These are phyloP conservation scores for Parasteatoda lunata DNA, from an alignment of 2,888 invertebrate genomes.

Conservation along the genomic window DNA sequence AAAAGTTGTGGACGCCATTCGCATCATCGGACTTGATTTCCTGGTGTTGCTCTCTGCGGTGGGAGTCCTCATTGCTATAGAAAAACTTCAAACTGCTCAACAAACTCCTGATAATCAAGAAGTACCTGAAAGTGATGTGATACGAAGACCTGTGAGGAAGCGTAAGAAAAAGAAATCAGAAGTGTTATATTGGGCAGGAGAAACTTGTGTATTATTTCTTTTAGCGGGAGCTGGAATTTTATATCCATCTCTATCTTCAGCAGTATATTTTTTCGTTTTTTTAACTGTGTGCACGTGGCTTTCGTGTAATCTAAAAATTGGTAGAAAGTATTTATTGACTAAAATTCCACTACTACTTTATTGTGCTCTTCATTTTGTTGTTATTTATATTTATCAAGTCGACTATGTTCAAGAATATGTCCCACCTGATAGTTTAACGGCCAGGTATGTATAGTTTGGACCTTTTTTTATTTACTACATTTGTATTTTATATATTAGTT, in stretches of 20 bases:
- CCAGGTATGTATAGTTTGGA: slow-evolving; percentile 80
- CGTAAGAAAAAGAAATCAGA: slow-evolving; percentile 65
- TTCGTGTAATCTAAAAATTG: slow-evolving; percentile 86
- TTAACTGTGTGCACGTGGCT: slow-evolving; percentile 89
- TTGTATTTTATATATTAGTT: background rate
- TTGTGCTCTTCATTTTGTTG: slow-evolving; percentile 83
- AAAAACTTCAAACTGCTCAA: slow-evolving; percentile 69
- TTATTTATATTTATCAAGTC: slow-evolving; percentile 88
- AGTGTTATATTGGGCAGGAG: slow-evolving; percentile 66
- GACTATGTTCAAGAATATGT: slow-evolving; percentile 85
- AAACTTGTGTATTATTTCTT: slow-evolving; percentile 69
- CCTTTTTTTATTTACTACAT: background rate
- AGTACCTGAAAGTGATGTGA: slow-evolving; percentile 28
- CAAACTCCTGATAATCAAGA: slow-evolving; percentile 35
- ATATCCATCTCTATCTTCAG: slow-evolving; percentile 87
- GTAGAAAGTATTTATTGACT: slow-evolving; percentile 81
- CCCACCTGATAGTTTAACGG: slow-evolving; percentile 81
- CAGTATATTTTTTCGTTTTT: slow-evolving; percentile 90
- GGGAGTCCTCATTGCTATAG: slow-evolving; percentile 73
- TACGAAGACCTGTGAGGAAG: slow-evolving; percentile 29
- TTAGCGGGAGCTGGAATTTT: slow-evolving; percentile 84
- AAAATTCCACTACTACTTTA: slow-evolving; percentile 77
- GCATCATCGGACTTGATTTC: slow-evolving; percentile 86
- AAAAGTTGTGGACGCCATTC: slow-evolving; percentile 80
- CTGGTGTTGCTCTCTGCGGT: slow-evolving; percentile 74